These are phyloP conservation scores for Temnothorax rugatulus DNA, from an alignment of 2,888 invertebrate species.

Conservation along the genomic window DNA sequence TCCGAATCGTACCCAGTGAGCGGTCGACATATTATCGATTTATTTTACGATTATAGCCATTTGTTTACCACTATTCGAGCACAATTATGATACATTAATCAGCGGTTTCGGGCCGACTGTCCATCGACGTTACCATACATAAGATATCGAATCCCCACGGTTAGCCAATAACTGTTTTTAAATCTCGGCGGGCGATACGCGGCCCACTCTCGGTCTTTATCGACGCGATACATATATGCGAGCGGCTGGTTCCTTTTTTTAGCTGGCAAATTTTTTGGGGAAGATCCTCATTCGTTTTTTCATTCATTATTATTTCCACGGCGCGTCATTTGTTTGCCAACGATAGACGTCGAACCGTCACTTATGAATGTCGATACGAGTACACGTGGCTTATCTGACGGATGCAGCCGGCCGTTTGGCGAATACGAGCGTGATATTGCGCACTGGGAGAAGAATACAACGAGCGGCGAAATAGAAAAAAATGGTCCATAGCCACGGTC, in stretches of 20 bases:
- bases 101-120: conserved; percentile 5
- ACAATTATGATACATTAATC: conserved; percentile 41
- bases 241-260: not conserved
- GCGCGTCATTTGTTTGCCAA: conserved; percentile 42
- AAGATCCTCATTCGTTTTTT: conserved; percentile 12
- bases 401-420: conserved; percentile 40
- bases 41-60: conserved; percentile 50
- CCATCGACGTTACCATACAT: not conserved
- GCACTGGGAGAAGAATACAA: conserved; percentile 38
- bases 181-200: not conserved
- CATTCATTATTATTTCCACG: conserved; percentile 31
- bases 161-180: conserved; percentile 7
- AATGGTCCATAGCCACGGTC: conserved; percentile 23
- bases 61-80: conserved; percentile 45
- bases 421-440: conserved; percentile 51
- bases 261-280: not conserved
- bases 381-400: conserved; percentile 49
- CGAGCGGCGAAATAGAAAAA: conserved; percentile 46
- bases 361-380: conserved; percentile 46
- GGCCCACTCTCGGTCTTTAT: not conserved
- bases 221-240: not conserved
- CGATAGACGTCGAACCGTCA: conserved; percentile 48
- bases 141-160: conserved; percentile 30
- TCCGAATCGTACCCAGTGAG: not conserved
- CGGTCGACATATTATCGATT: conserved; percentile 49